A percentile compares a stretch with the other conserved stretches of the same genome.
phyloP scores from a whole-genome alignment of 2,797 vertebrate species.

The Okamejei kenojei region DNA sequence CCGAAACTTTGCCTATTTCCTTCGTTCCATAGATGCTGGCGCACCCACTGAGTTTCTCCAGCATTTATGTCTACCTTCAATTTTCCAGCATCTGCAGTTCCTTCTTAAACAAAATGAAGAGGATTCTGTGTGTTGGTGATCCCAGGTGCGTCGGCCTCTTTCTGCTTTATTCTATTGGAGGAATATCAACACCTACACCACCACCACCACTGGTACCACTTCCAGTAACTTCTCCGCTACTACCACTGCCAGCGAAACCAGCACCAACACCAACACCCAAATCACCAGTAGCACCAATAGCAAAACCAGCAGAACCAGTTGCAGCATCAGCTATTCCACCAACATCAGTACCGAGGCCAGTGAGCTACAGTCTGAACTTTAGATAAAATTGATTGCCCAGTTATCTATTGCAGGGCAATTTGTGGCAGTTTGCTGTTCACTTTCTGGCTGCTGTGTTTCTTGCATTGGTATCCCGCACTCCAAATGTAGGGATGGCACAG shows the following conservation, averaged over 20 bases:
- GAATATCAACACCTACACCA: too few species aligned
- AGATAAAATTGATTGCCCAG: background rate
- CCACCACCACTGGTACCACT: too few species aligned
- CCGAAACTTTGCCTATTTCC: too few species aligned
- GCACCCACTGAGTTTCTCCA: too few species aligned
- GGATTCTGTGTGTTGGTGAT: background rate
- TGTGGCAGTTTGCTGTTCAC: background rate
- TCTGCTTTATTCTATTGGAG: background rate
- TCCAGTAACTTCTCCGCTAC: too few species aligned
- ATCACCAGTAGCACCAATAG: background rate
- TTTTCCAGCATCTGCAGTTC: too few species aligned
- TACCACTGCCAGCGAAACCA: background rate
- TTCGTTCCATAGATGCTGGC: too few species aligned
- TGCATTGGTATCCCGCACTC: background rate
- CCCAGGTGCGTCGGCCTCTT: background rate
- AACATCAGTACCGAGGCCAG: too few species aligned
- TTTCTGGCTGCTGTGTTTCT: background rate
- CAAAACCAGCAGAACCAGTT: background rate
- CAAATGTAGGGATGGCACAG: background rate
- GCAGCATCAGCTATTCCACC: too few species aligned
- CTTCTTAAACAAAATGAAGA: too few species aligned
- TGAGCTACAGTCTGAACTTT: too few species aligned
- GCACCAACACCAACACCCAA: background rate
- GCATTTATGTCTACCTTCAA: too few species aligned
- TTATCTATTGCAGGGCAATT: background rate